Percentiles rank a stretch among this genome's conserved stretches.
Conservation (phyloP, 2,797 vertebrate genomes). For the Labroides dimidiatus region DNA sequence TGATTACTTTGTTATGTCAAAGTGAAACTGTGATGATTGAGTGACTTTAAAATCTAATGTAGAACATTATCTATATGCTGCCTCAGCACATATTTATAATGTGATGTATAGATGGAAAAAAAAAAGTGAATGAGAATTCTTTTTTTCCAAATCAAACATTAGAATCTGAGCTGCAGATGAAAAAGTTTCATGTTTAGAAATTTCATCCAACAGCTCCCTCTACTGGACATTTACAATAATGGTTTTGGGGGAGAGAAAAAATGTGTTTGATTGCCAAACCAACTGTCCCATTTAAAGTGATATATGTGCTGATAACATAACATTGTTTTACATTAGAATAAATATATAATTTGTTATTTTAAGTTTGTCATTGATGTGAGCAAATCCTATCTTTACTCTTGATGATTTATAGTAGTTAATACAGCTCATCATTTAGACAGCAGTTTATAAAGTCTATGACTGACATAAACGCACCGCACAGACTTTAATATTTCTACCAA, state of each 20-base stretch:
- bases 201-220: slow-evolving; percentile 62
- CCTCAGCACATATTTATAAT: background rate
- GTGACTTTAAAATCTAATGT: background rate
- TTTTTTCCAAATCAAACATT: background rate
- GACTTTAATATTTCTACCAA: too few species aligned
- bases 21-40: background rate
- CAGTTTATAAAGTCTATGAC: too few species aligned
- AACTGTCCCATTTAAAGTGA: background rate
- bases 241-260: background rate
- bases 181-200: background rate
- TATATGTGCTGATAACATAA: background rate
- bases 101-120: background rate
- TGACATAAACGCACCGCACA: too few species aligned
- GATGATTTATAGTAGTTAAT: too few species aligned
- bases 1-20: background rate
- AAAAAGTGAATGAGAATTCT: background rate
- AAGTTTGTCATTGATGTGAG: too few species aligned
- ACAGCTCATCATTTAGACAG: too few species aligned
- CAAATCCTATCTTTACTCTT: too few species aligned
- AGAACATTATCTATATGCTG: background rate
- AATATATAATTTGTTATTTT: too few species aligned
- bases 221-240: slow-evolving; percentile 53
- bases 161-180: background rate
- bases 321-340: too few species aligned
- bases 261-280: background rate